A percentile compares a stretch with the other conserved stretches of the same genome.
Evolutionary conservation across 2,888 invertebrate species (phyloP).

Genomic region (Operophtera brumata): DNA sequence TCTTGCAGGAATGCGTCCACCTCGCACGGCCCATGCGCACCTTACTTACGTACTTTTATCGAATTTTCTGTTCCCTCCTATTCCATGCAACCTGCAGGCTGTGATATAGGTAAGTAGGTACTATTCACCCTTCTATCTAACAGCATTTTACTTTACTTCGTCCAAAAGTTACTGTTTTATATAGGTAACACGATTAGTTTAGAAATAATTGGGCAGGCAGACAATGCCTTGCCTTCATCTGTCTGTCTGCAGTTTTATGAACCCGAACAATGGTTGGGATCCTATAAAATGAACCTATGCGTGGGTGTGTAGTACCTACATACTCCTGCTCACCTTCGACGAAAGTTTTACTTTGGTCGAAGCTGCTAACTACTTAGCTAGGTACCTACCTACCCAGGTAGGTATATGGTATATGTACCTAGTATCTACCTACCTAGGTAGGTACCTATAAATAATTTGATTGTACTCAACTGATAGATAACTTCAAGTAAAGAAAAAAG

Average conservation of each 20-base stretch:
- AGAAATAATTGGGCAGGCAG: slow-evolving; percentile 3
- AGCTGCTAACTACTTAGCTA: background rate
- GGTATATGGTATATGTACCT: no score
- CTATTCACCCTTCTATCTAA: no score
- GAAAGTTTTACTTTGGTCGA: no score
- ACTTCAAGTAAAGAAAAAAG: no score
- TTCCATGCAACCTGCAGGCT: slow-evolving; percentile 3
- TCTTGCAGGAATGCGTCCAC: slow-evolving; percentile 74
- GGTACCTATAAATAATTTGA: no score
- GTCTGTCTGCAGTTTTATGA: background rate
- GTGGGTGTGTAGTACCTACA: background rate
- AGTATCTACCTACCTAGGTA: background rate
- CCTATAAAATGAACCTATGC: background rate
- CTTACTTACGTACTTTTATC: slow-evolving; percentile 62
- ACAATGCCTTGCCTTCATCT: slow-evolving; percentile 4
- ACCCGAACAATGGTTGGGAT: background rate
- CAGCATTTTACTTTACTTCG: background rate
- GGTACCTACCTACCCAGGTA: no score
- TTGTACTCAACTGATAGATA: no score
- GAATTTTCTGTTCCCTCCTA: slow-evolving; percentile 50
- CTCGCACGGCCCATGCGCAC: slow-evolving; percentile 69
- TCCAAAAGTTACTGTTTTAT: background rate
- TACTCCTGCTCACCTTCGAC: no score
- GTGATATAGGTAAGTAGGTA: background rate
- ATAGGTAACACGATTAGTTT: background rate